Base-by-base conservation (phyloP, 2,797 vertebrate species). In the Propithecus perrieri region DNA sequence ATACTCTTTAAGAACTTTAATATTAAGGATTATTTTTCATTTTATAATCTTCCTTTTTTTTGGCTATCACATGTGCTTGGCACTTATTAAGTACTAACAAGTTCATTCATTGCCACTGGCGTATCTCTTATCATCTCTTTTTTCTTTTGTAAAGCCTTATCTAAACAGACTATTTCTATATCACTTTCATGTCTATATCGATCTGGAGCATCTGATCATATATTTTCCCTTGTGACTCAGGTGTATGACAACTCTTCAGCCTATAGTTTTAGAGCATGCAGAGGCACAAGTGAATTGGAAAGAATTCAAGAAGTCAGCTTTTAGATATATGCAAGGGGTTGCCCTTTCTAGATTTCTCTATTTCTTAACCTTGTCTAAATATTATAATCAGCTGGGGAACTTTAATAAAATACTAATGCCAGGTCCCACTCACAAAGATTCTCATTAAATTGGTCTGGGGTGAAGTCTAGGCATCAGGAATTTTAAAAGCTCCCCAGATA, bases 401-500 rank as follows among this genome's bases (percentile, higher is more conserved):
- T 92, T 89, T 15, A 84, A 89, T 35, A 95, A 94, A 86, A 75
- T 65, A 59, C 26, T 59, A 35, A 85, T 61, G 74, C 18, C 72
- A 94, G 30, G 38, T 90, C n/a, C 63, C 33, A 90, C 18, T 10
- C 41, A 61, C 33, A 89, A 46, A 91, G 71, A 63, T 46, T 76
- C 53, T 89, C 71, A 91, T 89, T 94, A 91, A 91, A 94, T 95
- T 89, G 33, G 84, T 91, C 43, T 76, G n/a, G 74, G 41, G n/a
- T 24, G 2, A 4, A 84, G 11, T 85, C 63, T 93, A 46, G 26
- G 85, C 41, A 85, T 61, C 15, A 80, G 59, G 41, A 91, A 93
- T 87, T 91, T 96, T 86, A 78, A 86, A 94, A 95, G 26, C 24
- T 95, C 69, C 53, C 57, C 63, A 84, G 91, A 81, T 91, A 91